Percentiles rank a stretch among this genome's conserved stretches.
phyloP scores from a whole-genome alignment of 2,888 invertebrate species.

The Campoletis raptor region DNA sequence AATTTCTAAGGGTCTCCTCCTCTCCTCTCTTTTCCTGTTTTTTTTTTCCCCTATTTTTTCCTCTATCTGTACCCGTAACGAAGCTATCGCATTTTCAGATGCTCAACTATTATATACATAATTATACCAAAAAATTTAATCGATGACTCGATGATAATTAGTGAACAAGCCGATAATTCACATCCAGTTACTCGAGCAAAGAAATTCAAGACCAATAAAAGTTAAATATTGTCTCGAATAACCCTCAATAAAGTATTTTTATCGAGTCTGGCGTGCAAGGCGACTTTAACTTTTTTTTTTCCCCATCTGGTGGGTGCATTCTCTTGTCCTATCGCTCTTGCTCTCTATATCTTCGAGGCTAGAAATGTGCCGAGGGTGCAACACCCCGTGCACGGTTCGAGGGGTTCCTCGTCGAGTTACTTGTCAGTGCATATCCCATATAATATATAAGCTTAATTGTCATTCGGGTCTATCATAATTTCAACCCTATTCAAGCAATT shows the following conservation, averaged over 20 bases:
- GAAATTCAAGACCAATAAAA: not conserved
- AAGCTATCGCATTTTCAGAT: not conserved
- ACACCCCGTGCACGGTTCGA: constrained; percentile 4
- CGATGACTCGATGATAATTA: not conserved
- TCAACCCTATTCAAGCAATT: not conserved
- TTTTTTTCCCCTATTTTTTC: not conserved
- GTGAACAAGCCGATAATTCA: not conserved
- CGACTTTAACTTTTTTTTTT: constrained; percentile 15
- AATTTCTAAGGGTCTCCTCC: constrained; percentile 62
- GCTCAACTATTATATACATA: not conserved
- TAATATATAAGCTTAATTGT: not conserved
- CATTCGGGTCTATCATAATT: constrained; percentile 8
- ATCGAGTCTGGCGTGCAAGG: constrained; percentile 38
- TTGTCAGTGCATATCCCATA: not conserved
- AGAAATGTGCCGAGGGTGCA: constrained; percentile 14
- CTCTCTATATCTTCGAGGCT: constrained; percentile 6
- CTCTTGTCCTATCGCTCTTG: not conserved
- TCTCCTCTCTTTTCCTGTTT: not conserved
- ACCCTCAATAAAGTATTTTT: constrained; percentile 24
- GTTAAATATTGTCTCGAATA: not conserved
- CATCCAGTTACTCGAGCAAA: not conserved
- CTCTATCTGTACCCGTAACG: not conserved
- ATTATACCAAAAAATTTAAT: too few relatives aligned
- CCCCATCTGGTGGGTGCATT: not conserved
- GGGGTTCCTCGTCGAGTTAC: constrained; percentile 11